phyloP scores from a whole-genome alignment of 2,113 vertebrate genomes.

The Varanus komodoensis region DNA sequence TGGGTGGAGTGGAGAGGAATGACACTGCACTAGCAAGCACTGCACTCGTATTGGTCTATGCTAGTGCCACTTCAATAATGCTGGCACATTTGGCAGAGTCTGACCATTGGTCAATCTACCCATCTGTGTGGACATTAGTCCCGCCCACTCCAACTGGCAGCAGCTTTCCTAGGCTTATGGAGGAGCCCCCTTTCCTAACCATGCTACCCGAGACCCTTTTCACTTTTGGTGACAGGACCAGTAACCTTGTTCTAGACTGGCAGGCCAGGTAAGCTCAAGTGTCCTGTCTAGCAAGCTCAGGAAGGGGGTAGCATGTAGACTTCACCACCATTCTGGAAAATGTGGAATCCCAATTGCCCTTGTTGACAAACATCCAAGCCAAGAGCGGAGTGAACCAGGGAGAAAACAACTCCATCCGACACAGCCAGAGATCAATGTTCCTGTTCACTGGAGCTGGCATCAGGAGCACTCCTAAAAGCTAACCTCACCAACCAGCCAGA shows the following conservation, averaged over 20 bases:
- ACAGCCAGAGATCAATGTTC: neutral
- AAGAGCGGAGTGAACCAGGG: neutral
- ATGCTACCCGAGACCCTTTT: neutral
- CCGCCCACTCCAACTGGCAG: neutral
- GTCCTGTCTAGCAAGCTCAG: neutral
- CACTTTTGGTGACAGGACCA: neutral
- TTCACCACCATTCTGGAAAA: neutral
- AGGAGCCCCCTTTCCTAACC: neutral
- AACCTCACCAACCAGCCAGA: neutral
- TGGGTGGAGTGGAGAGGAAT: neutral
- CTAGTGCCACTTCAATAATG: too few species aligned
- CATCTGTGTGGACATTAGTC: neutral
- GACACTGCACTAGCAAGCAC: too few species aligned
- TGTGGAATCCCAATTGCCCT: neutral
- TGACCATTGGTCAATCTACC: neutral
- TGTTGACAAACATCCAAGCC: neutral
- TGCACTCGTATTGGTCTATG: too few species aligned
- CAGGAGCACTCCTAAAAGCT: neutral
- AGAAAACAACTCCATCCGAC: neutral
- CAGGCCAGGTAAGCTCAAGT: neutral
- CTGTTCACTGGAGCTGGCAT: neutral
- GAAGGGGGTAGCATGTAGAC: neutral
- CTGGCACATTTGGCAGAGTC: too few species aligned
- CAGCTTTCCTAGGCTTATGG: neutral
- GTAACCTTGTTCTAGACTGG: fast-evolving